Percentiles rank a stretch among this genome's conserved stretches.
phyloP scores from a whole-genome alignment of 2,113 vertebrate species.

The Numenius arquata region DNA sequence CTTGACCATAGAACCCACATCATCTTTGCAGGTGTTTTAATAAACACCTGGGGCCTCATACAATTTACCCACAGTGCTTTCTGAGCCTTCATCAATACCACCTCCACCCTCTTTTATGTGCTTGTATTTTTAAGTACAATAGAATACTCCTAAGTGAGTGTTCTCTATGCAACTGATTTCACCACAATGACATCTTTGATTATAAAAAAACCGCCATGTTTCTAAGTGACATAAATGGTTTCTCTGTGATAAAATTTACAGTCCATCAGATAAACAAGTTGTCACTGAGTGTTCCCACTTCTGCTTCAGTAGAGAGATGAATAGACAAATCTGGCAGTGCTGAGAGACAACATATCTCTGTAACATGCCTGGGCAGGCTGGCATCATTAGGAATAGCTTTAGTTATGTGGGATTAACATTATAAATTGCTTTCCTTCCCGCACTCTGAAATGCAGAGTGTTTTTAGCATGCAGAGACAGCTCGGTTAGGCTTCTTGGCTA shows the following conservation, averaged over 20 bases:
- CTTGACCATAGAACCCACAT: neutral
- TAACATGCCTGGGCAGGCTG: neutral
- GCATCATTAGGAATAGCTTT: neutral
- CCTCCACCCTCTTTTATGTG: neutral
- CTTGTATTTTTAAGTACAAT: neutral
- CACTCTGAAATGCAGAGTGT: neutral
- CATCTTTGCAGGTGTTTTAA: neutral
- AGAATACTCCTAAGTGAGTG: neutral
- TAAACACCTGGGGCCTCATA: neutral
- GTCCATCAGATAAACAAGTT: neutral
- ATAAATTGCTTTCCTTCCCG: neutral
- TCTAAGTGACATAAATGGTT: neutral
- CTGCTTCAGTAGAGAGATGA: neutral
- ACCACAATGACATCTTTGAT: neutral
- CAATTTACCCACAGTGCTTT: neutral
- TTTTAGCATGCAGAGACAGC: neutral
- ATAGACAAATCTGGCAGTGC: neutral
- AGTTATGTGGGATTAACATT: neutral
- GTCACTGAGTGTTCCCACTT: neutral
- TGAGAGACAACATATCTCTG: neutral
- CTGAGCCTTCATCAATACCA: neutral
- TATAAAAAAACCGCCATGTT: neutral
- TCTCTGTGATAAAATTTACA: neutral
- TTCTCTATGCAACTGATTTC: neutral
- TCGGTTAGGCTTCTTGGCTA: neutral